Evolutionary conservation across 2,797 vertebrate species (phyloP).

Genomic region (Crocodylus rhombifer): DNA sequence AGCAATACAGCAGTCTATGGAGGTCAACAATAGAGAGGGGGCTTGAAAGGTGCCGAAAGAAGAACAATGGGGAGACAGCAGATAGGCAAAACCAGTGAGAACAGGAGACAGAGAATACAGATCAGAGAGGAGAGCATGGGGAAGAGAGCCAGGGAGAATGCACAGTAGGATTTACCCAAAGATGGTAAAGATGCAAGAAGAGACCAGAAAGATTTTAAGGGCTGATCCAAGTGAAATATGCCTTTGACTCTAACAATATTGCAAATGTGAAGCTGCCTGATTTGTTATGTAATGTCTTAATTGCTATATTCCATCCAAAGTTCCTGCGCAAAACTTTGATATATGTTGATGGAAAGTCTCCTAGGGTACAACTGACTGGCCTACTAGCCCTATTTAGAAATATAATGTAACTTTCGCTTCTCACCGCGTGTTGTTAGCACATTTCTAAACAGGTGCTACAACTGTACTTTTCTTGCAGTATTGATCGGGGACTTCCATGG

Average conservation of each 20-base stretch:
- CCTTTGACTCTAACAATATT: neutral
- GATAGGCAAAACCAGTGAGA: neutral
- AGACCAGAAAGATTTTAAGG: neutral
- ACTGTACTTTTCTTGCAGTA: neutral
- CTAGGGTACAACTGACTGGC: neutral
- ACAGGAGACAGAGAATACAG: neutral
- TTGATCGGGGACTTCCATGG: neutral
- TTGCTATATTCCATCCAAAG: neutral
- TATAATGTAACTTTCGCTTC: neutral
- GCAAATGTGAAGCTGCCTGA: neutral
- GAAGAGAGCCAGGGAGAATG: neutral
- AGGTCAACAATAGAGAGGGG: neutral
- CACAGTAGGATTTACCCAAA: neutral
- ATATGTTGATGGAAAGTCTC: neutral
- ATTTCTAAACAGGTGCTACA: neutral
- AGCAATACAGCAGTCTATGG: neutral
- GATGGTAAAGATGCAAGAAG: neutral
- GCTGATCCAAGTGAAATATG: neutral
- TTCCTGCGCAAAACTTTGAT: neutral
- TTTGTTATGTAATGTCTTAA: neutral
- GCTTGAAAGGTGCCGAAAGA: neutral
- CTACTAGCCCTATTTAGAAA: neutral
- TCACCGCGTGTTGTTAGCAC: neutral
- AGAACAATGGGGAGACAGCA: neutral
- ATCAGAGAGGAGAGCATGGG: neutral